Evolutionary conservation across 2,113 vertebrate species (phyloP).

Genomic region (Anolis sagrei): DNA sequence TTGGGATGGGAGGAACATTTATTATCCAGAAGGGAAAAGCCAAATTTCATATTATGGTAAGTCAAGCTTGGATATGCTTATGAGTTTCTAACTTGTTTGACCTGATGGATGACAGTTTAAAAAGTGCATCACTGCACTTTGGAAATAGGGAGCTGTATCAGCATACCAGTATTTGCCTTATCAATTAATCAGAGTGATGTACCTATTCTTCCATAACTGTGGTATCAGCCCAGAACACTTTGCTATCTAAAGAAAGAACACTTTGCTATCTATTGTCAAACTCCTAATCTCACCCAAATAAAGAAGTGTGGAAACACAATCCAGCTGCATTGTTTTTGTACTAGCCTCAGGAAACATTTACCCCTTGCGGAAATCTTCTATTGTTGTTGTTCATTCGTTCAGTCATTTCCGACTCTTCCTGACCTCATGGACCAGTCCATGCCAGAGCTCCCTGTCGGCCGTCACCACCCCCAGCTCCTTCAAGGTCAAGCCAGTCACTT

Average conservation of each 20-base stretch:
- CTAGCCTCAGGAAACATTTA: not conserved
- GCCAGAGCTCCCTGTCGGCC: no score
- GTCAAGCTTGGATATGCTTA: slow-evolving; percentile 7
- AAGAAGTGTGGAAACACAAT: not conserved
- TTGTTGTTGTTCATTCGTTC: no score
- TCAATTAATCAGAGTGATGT: not conserved
- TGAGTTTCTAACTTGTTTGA: not conserved
- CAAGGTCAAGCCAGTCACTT: no score
- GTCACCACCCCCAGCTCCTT: no score
- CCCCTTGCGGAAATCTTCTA: not conserved
- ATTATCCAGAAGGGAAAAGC: slow-evolving; percentile 93
- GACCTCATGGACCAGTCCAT: no score
- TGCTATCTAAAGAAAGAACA: no score
- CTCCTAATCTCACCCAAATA: no score
- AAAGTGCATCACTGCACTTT: not conserved
- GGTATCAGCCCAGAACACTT: no score
- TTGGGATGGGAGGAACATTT: slow-evolving; percentile 94
- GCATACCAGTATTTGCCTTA: not conserved
- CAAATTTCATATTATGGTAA: slow-evolving; percentile 95
- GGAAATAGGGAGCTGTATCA: not conserved
- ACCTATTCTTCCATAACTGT: not conserved
- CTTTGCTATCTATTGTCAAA: no score
- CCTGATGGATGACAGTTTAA: not conserved
- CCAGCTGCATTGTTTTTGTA: not conserved
- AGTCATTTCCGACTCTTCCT: no score